Percentiles rank a stretch among this genome's conserved stretches.
Evolutionary conservation across 2,797 vertebrate species (phyloP).

Genomic region (Passerculus sandwichensis): DNA sequence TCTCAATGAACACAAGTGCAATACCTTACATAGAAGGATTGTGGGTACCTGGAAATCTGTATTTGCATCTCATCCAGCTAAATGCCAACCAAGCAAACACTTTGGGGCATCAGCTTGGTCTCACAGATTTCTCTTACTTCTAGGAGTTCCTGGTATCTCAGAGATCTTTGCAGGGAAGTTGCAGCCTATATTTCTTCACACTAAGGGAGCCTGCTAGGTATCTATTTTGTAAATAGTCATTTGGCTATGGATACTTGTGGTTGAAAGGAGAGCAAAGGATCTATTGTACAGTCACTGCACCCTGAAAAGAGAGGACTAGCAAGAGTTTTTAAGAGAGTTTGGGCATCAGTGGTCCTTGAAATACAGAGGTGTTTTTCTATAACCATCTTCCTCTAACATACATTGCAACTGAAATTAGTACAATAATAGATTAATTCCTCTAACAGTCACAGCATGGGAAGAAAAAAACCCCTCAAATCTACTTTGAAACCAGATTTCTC

Average conservation of each 20-base stretch:
- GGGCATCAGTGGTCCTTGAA: neutral
- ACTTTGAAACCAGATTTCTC: constrained; percentile 2
- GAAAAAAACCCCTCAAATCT: neutral
- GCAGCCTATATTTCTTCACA: neutral
- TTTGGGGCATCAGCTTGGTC: neutral
- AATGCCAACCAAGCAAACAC: neutral
- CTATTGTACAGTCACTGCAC: neutral
- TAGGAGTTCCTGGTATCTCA: neutral
- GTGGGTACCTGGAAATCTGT: neutral
- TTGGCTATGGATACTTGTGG: neutral
- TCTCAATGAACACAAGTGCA: neutral
- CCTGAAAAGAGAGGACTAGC: neutral
- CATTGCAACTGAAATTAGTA: neutral
- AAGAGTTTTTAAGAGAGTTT: neutral
- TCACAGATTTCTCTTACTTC: neutral
- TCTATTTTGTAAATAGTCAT: neutral
- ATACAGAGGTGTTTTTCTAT: neutral
- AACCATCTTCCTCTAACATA: neutral
- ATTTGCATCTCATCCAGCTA: neutral
- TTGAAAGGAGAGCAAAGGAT: neutral
- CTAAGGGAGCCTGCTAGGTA: neutral
- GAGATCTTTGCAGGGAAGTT: neutral
- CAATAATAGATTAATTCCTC: neutral
- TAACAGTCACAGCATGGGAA: neutral
- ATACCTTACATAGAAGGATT: neutral